A percentile compares a stretch with the other conserved stretches of the same genome.
phyloP scores from a whole-genome alignment of 2,797 vertebrate genomes.

The Zalophus californianus region DNA sequence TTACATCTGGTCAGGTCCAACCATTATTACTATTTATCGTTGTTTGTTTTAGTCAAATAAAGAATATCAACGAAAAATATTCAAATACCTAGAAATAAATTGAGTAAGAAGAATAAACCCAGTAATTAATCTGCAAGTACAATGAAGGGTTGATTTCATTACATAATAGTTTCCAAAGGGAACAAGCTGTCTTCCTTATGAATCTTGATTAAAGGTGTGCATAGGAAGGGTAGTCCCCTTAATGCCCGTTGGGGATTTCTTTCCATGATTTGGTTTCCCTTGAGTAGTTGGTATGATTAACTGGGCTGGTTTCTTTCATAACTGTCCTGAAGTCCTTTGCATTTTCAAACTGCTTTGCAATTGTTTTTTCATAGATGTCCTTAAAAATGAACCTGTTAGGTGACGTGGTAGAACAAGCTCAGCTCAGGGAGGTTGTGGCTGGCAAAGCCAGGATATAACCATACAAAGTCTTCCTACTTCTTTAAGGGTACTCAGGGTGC shows the following conservation, averaged over 20 bases:
- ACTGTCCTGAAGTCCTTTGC: conserved; percentile 67
- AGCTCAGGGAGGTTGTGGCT: not conserved
- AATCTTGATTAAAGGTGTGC: conserved; percentile 75
- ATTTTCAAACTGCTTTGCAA: conserved; percentile 57
- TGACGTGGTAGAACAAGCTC: not conserved
- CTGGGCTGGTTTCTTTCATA: conserved; percentile 60
- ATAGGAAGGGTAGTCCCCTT: conserved; percentile 20
- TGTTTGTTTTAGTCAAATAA: conserved; percentile 24
- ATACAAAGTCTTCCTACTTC: not conserved
- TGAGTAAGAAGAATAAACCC: conserved; percentile 57
- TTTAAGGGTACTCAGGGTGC: not conserved
- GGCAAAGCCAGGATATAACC: not conserved
- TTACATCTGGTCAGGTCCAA: not conserved
- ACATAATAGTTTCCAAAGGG: conserved; percentile 74
- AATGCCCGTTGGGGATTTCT: conserved; percentile 7
- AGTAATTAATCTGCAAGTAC: conserved; percentile 70
- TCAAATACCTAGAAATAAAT: conserved; percentile 64
- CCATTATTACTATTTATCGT: not conserved
- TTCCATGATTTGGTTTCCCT: conserved; percentile 59
- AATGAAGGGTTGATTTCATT: conserved; percentile 69
- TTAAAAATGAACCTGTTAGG: conserved; percentile 24
- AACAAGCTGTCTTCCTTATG: conserved; percentile 57
- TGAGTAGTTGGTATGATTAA: conserved; percentile 65
- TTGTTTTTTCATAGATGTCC: conserved; percentile 27
- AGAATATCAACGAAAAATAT: conserved; percentile 9